Percentiles rank a stretch among this genome's conserved stretches.
Evolutionary conservation across 1,140 invertebrate genomes (phyloP).

Genomic region (Aphis gossypii): DNA sequence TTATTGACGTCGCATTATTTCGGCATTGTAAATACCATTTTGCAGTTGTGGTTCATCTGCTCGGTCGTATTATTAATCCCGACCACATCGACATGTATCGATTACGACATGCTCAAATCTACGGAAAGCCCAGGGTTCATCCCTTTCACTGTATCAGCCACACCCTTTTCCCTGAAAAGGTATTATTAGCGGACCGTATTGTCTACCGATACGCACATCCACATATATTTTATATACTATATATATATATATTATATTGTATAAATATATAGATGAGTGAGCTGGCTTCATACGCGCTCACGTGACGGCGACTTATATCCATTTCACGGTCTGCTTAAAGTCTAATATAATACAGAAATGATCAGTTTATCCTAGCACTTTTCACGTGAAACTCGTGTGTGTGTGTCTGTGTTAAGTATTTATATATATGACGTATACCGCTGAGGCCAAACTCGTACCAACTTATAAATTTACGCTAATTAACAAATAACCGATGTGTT

Average conservation of each 20-base stretch:
- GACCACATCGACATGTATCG: constrained; percentile 48
- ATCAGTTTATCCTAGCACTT: neutral
- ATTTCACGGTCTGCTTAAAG: constrained; percentile 29
- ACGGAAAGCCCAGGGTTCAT: constrained; percentile 39
- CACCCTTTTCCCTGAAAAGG: constrained; percentile 3
- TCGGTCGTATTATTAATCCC: constrained; percentile 28
- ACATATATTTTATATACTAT: neutral
- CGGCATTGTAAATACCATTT: constrained; percentile 26
- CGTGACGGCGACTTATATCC: constrained; percentile 39
- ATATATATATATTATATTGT: neutral
- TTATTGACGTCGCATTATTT: constrained; percentile 10
- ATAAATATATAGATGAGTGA: neutral
- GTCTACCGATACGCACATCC: neutral
- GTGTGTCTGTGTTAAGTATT: neutral
- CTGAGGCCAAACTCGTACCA: no score
- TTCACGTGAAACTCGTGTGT: neutral
- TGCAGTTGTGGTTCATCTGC: constrained; percentile 24
- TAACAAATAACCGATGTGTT: no score
- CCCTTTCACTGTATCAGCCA: neutral
- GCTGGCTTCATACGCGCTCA: neutral
- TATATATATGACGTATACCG: neutral
- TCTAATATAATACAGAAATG: neutral
- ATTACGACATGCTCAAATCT: constrained; percentile 44
- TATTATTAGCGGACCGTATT: constrained; percentile 14
- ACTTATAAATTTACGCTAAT: no score